Evolutionary conservation across 2,888 invertebrate species (phyloP), one percentile per base, ranked within the genome.

Genomic region (Atethmia centrago): DNA sequence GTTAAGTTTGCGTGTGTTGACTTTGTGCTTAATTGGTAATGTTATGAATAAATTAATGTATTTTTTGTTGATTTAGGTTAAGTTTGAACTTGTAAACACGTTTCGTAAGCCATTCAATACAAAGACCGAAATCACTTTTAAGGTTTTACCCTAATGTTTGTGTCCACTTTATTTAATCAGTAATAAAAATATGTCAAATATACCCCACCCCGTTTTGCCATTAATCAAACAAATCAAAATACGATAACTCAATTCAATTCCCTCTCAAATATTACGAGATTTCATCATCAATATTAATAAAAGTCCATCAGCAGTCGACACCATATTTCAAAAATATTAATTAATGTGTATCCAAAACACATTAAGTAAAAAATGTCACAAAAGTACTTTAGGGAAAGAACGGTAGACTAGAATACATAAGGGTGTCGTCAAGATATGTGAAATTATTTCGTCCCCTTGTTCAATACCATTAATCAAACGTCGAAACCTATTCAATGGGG

Each of bases 381-480:
- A 86, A 85, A 80, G 74, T 77, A 81, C 84, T 83, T 78, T 58
- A 77, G 79, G 83, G 82, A 87, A 80, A 82, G 82, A 87, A 88
- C 74, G 84, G 75, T 70, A 79, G 76, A 75, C 77, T 64, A 71
- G 79, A 80, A 83, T 85, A 87, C 74, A 78, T 84, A 87, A 87
- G 90, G 89, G 90, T 88, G 87, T 89, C 83, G 82, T 89, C 89
- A 88, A 91, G 91, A 92, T 90, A 92, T 90, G 87, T 87, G 88
- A 88, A 91, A 90, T 91, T 90, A 92, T 92, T 90, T 82, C 74
- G 83, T 83, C 86, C 90, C 94, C 93, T 86, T 88, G 91, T 91
- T 90, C 90, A 86, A 87, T 85, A 84, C 89, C 95, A 96, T 96
- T 95, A 95, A 96, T 96, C 96, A 96, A 95, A 94, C 91, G 92